phyloP scores from a whole-genome alignment of 2,888 invertebrate species.

The Pristionchus maxplancki region DNA sequence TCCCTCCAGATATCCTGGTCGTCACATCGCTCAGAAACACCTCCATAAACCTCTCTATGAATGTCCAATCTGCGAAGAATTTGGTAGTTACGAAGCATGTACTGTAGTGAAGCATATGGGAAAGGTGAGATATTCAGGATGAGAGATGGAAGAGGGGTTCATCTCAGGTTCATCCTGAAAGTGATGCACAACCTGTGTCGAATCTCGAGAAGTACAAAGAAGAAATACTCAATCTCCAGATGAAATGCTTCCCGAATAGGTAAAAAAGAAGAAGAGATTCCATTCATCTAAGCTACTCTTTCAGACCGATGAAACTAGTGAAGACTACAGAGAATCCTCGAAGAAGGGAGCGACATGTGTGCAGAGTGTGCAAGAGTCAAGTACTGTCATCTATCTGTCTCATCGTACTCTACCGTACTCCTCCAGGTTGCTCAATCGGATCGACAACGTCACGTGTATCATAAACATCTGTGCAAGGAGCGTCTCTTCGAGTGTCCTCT shows the following conservation, averaged over 20 bases:
- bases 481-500: conserved; percentile 69
- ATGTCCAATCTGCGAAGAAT: conserved; percentile 66
- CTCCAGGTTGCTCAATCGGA: conserved; percentile 68
- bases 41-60: conserved; percentile 66
- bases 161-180: conserved; percentile 57
- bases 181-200: conserved; percentile 57
- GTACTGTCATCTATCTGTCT: conserved; percentile 35
- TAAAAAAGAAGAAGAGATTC: not conserved
- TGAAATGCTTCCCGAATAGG: conserved; percentile 67
- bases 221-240: conserved; percentile 65
- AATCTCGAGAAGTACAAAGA: conserved; percentile 66
- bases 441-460: conserved; percentile 68
- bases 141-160: not conserved
- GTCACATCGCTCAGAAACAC: conserved; percentile 71
- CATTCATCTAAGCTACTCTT: not conserved
- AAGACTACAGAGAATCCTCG: conserved; percentile 53
- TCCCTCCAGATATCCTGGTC: conserved; percentile 58
- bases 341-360: conserved; percentile 65
- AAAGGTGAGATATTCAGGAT: conserved; percentile 51
- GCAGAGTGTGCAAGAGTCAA: conserved; percentile 60
- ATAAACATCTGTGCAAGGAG: conserved; percentile 58
- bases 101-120: conserved; percentile 63
- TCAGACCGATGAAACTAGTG: conserved; percentile 69
- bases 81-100: conserved; percentile 70
- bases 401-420: too few relatives aligned